Evolutionary conservation across 1,140 invertebrate genomes (phyloP), one percentile per base, ranked within the genome.

Genomic region (Cheumatopsyche charites): DNA sequence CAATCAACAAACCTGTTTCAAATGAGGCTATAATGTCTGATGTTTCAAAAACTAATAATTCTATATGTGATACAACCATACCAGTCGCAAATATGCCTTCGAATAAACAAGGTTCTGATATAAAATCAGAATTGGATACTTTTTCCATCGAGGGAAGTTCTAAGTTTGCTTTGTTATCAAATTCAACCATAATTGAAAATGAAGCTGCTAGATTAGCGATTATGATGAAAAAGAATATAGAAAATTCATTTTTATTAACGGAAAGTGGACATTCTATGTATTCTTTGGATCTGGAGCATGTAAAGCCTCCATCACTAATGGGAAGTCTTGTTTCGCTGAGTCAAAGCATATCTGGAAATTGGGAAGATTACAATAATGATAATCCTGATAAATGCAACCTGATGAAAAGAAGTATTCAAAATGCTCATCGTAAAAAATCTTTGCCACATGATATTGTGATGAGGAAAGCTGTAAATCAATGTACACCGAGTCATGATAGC

Each of bases 261-360:
- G 84, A 85, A 73, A 91, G 87, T 77, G 86, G 84, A 11, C 81
- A 82, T 19, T 84, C 83, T 0, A 72, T 83, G 0, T 79, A 78
- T 3, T 83, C 82, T 0, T 78, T 92, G 12, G 91, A 93, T 79
- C 79, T 94, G 41, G 92, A 94, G 61, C 86, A 89, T 58, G 87
- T 93, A 1, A 89, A 90, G 75, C 93, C 93, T 0, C 93, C 93
- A 0, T 94, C 93, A 0, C 87, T 90, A 47, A 87, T 92, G 84
- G 89, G 89, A 2, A 89, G 87, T 77, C 76, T 89, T 1, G 75
- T 90, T 41, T 91, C 90, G 0, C 77, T 90, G 6, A 87, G 83
- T 0, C 82, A 83, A 0, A 91, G 88, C 72, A 82, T 84, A 0
- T 84, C 85, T 0, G 86, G 82, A 0, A 85, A 83, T 13, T 86